Evolutionary conservation across 23 tunicate species (phyloP), one percentile per base, ranked within the genome.

Genomic region (Trididemnum nubilum): DNA sequence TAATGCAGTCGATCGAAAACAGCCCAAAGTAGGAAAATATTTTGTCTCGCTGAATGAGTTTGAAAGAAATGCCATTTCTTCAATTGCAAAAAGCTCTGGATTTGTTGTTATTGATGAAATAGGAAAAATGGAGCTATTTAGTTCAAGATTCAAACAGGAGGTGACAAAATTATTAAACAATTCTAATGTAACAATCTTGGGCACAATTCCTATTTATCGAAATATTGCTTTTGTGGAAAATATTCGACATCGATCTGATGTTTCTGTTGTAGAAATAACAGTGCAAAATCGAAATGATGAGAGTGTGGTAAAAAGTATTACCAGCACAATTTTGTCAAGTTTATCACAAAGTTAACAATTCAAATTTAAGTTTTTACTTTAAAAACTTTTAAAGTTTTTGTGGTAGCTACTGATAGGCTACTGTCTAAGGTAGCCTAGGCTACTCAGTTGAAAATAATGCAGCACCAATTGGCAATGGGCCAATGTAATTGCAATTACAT

Each of bases 111-210:
- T 85, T 52, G 97, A 91, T 76, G 97, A 91, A 76, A 76, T 91
- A 52, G 97, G 97, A n/a, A 91, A 91, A 91, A 91, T 91, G 97
- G 97, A 91, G 67, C 64, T 91, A 38, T 76, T 91, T 58, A 81
- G 90, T 76, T 73, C 78, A 64, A 66, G 36, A 21, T 91, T 91
- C 36, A 77, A 86, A 76, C 31, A 70, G 29, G 51, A 85, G 76
- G 83, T 86, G 4, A 27, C 52, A 12, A 67, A 86, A 3, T 15
- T 91, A 27, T 75, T 91, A 34, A 51, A 86, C 18, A 59, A 54
- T 44, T 29, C 35, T 0, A 58, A 82, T n/a, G 57, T 81, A 1
- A 60, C 39, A 34, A 36, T 86, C 49, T 38, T 91, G 36, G 97
- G 97, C 18, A 91, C 90, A 0, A 85, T 91, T 54, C 97, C 97